Evolutionary conservation across 30 jellyfish, hydroid and myxozoan species (phyloP).

Genomic region (Aurelia aurita complex sp. Pacific): DNA sequence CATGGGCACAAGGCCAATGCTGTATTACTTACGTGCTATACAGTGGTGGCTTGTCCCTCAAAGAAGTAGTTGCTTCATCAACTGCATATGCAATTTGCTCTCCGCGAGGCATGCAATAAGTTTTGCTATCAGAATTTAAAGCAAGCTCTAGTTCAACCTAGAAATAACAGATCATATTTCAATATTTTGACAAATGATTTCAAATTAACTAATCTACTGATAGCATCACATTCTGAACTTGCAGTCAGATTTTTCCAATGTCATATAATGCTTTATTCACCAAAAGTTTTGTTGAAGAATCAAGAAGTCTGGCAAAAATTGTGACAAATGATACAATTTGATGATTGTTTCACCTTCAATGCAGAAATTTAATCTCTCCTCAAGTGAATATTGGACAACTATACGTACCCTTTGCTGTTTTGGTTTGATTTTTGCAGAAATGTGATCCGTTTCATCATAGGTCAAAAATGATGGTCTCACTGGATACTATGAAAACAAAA

Average conservation of each 20-base stretch:
- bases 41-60: slow-evolving; percentile 33
- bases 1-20: too few species aligned
- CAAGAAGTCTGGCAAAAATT: too few species aligned
- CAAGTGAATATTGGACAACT: too few species aligned
- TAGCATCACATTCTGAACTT: too few species aligned
- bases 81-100: slow-evolving; percentile 97
- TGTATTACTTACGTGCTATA: slow-evolving; percentile 30
- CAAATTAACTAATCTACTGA: too few species aligned
- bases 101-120: slow-evolving; percentile 87
- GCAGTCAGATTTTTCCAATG: too few species aligned
- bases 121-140: slow-evolving; percentile 55
- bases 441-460: slow-evolving; percentile 75
- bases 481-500: slow-evolving; percentile 77
- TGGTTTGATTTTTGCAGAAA: slow-evolving; percentile 82
- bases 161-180: not conserved
- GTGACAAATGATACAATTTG: too few species aligned
- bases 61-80: slow-evolving; percentile 67
- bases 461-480: slow-evolving; percentile 91
- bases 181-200: too few species aligned
- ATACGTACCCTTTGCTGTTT: slow-evolving; percentile 77
- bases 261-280: too few species aligned
- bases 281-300: too few species aligned
- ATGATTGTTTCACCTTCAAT: too few species aligned
- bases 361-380: too few species aligned
- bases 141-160: slow-evolving; percentile 94